These are phyloP conservation scores for Drosophila albomicans DNA, from an alignment of 1,140 invertebrate species.

Conservation along the genomic window DNA sequence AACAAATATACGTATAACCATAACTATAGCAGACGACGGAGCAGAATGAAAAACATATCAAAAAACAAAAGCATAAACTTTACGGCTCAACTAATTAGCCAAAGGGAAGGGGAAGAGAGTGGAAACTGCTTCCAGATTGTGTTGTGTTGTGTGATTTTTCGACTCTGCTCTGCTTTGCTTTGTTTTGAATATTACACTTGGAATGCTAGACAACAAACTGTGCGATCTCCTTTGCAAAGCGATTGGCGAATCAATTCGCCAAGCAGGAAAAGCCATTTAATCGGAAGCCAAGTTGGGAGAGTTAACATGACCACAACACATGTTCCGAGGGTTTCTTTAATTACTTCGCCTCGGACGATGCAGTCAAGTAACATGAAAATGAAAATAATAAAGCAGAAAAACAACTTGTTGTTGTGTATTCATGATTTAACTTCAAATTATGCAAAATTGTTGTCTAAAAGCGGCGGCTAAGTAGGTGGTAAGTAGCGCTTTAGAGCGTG, in stretches of 20 bases:
- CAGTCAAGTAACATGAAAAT: background rate
- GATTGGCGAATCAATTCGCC: constrained; percentile 18
- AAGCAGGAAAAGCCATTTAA: constrained; percentile 22
- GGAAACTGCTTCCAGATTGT: background rate
- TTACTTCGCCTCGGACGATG: constrained; percentile 20
- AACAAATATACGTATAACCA: constrained; percentile 57
- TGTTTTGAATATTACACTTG: no score
- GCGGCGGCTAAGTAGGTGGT: constrained; percentile 80
- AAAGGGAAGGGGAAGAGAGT: constrained; percentile 14
- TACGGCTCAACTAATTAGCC: constrained; percentile 74
- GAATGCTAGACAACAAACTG: background rate
- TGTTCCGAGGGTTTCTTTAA: constrained; percentile 48
- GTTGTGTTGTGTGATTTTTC: background rate
- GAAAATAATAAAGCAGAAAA: constrained; percentile 44
- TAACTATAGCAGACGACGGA: constrained; percentile 22
- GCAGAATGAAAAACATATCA: constrained; percentile 28
- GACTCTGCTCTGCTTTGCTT: background rate
- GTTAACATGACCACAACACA: constrained; percentile 70
- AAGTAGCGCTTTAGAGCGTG: constrained; percentile 82
- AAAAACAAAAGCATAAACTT: constrained; percentile 68
- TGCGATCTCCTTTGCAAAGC: background rate
- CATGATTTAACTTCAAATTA: constrained; percentile 78
- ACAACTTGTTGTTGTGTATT: constrained; percentile 51
- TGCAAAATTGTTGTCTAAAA: constrained; percentile 83
- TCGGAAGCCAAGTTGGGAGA: constrained; percentile 14